A percentile compares a stretch with the other conserved stretches of the same genome.
Evolutionary conservation across 2,888 invertebrate species (phyloP).

Genomic region (Noctuana brunneofusca): DNA sequence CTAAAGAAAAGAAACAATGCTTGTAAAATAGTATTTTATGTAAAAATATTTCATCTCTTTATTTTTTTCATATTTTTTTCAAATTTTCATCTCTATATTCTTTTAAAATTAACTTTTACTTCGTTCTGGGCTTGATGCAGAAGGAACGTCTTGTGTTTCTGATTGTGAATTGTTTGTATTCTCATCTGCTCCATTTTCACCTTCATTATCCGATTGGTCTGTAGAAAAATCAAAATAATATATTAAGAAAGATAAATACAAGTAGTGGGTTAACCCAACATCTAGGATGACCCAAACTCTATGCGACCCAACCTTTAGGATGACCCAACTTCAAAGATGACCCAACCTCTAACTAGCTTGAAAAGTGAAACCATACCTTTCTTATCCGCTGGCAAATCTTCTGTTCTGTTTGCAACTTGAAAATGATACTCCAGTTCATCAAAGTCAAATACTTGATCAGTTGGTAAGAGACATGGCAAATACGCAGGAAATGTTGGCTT

Average conservation of each 20-base stretch:
- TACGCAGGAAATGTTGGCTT: conserved; percentile 93
- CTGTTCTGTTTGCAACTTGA: conserved; percentile 85
- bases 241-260: too few relatives aligned
- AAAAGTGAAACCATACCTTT: conserved; percentile 56
- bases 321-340: too few relatives aligned
- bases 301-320: too few relatives aligned
- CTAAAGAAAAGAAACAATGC: neutral
- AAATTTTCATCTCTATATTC: neutral
- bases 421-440: conserved; percentile 91
- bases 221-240: conserved; percentile 22
- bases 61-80: neutral
- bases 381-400: conserved; percentile 83
- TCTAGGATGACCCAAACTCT: too few relatives aligned
- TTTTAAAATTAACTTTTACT: conserved; percentile 48
- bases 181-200: conserved; percentile 72
- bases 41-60: neutral
- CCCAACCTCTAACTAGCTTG: too few relatives aligned
- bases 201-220: conserved; percentile 78
- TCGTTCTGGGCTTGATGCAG: conserved; percentile 69
- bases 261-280: too few relatives aligned
- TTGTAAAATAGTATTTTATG: conserved; percentile 9
- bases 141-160: conserved; percentile 64
- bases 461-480: conserved; percentile 92
- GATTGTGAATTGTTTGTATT: conserved; percentile 70
- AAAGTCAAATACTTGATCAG: conserved; percentile 97